Percentiles rank a stretch among this genome's conserved stretches.
These are phyloP conservation scores for Altica lythri DNA, from an alignment of 2,888 invertebrate species.

Conservation along the genomic window DNA sequence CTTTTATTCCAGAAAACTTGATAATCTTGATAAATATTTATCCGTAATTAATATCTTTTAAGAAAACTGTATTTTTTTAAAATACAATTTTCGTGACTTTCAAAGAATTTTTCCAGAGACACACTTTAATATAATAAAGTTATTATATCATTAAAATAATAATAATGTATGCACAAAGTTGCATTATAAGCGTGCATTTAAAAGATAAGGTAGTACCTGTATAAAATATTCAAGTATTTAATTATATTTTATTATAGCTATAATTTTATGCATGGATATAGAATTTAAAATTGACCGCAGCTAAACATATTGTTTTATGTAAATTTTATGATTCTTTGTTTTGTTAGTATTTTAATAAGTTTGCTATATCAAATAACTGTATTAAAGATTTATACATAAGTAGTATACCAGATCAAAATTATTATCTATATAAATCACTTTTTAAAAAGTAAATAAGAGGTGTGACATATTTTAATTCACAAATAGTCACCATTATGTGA, in stretches of 20 bases:
- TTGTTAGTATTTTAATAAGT: constrained; percentile 13
- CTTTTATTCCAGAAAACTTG: too few species aligned
- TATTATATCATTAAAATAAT: constrained; percentile 20
- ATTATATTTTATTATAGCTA: constrained; percentile 21
- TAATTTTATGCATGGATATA: constrained; percentile 14
- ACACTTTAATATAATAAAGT: constrained; percentile 9
- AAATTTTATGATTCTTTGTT: constrained; percentile 15
- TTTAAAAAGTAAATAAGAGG: too few species aligned
- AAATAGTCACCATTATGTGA: too few species aligned
- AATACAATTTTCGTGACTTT: neutral
- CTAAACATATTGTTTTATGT: constrained; percentile 15
- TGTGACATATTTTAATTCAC: too few species aligned
- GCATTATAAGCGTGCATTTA: constrained; percentile 12
- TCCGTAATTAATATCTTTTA: too few species aligned
- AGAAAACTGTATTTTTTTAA: too few species aligned
- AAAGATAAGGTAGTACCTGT: constrained; percentile 14
- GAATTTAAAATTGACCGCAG: constrained; percentile 9
- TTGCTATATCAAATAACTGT: constrained; percentile 11
- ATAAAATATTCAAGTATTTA: constrained; percentile 18
- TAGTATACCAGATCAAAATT: too few species aligned
- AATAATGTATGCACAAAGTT: constrained; percentile 14
- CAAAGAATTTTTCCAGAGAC: neutral
- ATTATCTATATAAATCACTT: too few species aligned
- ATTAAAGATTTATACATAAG: too few species aligned
- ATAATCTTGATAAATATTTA: too few species aligned